Evolutionary conservation across 2,113 vertebrate genomes (phyloP), one percentile per base, ranked within the genome.

Genomic region (Oryzias woworae): DNA sequence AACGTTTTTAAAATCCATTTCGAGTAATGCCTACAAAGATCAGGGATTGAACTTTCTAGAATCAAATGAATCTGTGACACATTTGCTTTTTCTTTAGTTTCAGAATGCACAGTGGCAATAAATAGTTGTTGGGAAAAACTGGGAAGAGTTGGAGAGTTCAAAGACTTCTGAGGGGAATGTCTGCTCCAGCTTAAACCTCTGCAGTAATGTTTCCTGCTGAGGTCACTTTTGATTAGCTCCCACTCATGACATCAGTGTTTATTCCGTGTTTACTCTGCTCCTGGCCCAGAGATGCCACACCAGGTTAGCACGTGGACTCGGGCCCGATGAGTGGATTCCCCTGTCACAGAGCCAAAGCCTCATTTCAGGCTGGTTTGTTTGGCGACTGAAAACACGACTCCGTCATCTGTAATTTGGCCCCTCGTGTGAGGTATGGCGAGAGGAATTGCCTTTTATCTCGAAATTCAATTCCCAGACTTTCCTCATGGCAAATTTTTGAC

Each of bases 181-280:
- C 46, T 28, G 18, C 41, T 56, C 18, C 47, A 23, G 17, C 48
- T n/a, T 26, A 8, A 58, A 75, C 43, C 42, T 0, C n/a, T 7
- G 8, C 56, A 12, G 51, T 41, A 42, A 43, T 65, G 44, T 47
- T 71, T 58, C 62, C 67, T 15, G 1, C 28, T 87, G 80, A 88
- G 75, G 83, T 86, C 78, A 85, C 62, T 22, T 49, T 63, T 53
- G 49, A 62, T 73, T 24, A 12, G 66, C 70, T 77, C 77, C 77
- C 69, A 69, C 45, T 15, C 48, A 85, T 86, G 84, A 91, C 77
- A 81, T 88, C 84, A 85, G 58, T 83, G 84, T 89, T 89, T 87
- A 82, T 74, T 64, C 42, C 41, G 43, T 82, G 81, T 88, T 90
- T 87, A 85, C 80, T 84, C 58, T 23, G 61, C 85, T 85, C 65